Base-by-base conservation (phyloP, 2,113 vertebrate genomes). In the Dendropsophus ebraccatus region DNA sequence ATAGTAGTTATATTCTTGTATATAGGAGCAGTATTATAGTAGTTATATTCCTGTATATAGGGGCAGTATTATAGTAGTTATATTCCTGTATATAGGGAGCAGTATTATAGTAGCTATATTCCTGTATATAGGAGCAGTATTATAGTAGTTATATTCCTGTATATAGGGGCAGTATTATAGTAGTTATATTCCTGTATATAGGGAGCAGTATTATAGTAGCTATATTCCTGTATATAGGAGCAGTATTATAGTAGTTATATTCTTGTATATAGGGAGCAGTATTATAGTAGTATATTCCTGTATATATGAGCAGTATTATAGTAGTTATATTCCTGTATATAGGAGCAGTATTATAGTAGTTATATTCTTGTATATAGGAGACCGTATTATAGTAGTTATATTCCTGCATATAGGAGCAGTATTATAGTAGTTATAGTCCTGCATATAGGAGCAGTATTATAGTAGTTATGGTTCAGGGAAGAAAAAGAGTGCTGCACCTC, bases 241-340 rank as follows among this genome's bases (percentile, higher is more conserved):
- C 58, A 62, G n/a, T 62, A 62, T 25, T 62, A 62, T 62, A 62
- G 58, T 62, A 62, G 58, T 62, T 62, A 62, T 62, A 62, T 58
- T 58, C 54, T 58, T 58, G 54, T 58, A 58, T 8, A 58, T 58
- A 23, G 23, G 54, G 7, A 5, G 54, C 54, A n/a, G 54, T 58
- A n/a, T 58, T 58, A 58, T 58, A 58, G 54, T 58, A 58, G 54
- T 58, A 58, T 58, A 58, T 62, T 62, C 58, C 25, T 62, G 23
- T 62, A 62, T 8, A 62, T 62, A 62, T 23, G 58, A 8, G 58
- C 58, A 62, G 58, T 25, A 62, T 25, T 58, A 58, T 58, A 58
- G 54, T 58, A 58, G 54, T n/a, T 58, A 58, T 58, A 58, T 62
- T 62, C 58, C 25, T 62, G 23, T 62, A 62, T 8, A 62, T 62